Percentiles rank a stretch among this genome's conserved stretches.
phyloP scores from a whole-genome alignment of 37 sponge, comb jelly and placozoan species.

The Hexactinellida sp. region DNA sequence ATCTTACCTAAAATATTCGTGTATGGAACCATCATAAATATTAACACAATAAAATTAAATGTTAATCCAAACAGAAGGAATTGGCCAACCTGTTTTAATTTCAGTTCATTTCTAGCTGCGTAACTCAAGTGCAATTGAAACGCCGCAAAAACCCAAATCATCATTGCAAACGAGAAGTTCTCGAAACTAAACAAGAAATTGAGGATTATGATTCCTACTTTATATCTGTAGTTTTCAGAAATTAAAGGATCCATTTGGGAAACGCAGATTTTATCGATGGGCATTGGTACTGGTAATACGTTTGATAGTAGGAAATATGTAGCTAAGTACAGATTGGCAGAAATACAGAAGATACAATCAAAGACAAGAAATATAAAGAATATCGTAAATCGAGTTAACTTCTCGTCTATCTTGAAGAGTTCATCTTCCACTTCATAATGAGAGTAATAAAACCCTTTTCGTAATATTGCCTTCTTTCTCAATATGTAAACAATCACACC shows the following conservation, averaged over 20 bases:
- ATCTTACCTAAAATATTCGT: not conserved
- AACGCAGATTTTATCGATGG: not conserved
- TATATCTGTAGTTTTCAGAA: not conserved
- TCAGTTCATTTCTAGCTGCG: constrained; percentile 2
- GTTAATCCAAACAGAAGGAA: not conserved
- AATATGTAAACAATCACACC: not conserved
- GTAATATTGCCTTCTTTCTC: not conserved
- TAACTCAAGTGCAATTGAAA: not conserved
- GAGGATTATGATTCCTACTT: not conserved
- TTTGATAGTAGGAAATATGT: not conserved
- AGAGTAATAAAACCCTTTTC: not conserved
- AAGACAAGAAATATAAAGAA: not conserved
- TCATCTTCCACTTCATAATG: not conserved
- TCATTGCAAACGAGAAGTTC: not conserved
- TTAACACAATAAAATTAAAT: not conserved
- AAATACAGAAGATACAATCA: not conserved
- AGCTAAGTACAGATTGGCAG: not conserved
- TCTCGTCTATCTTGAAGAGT: not conserved
- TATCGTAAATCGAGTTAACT: not conserved
- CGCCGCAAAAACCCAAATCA: not conserved
- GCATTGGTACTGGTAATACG: not conserved
- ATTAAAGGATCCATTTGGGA: not conserved
- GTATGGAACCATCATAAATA: not conserved
- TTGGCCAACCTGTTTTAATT: not conserved
- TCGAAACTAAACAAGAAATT: not conserved